Percentiles rank a stretch among this genome's conserved stretches.
Evolutionary conservation across 1,140 invertebrate genomes (phyloP).

Genomic region (Oryzaephilus surinamensis): DNA sequence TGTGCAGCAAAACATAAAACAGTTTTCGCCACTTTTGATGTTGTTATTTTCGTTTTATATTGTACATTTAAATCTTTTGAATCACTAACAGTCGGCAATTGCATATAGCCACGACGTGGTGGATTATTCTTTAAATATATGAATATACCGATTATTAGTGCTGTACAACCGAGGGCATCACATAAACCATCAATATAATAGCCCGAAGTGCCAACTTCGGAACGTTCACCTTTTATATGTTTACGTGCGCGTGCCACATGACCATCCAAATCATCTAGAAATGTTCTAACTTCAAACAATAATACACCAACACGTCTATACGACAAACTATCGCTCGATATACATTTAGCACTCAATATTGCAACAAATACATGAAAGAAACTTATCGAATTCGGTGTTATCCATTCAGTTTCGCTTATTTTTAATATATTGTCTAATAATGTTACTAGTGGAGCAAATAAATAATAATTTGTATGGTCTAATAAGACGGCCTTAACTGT

Average conservation of each 20-base stretch:
- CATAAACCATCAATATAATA: conserved; percentile 66
- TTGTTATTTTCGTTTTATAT: conserved; percentile 52
- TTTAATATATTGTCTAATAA: conserved; percentile 50
- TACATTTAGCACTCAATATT: conserved; percentile 52
- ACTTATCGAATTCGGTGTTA: conserved; percentile 70
- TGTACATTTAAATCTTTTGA: conserved; percentile 36
- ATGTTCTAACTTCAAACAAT: conserved; percentile 64
- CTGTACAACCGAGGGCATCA: conserved; percentile 59
- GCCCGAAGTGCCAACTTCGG: conserved; percentile 57
- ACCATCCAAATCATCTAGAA: conserved; percentile 69
- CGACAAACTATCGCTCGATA: conserved; percentile 54
- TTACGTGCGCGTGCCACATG: conserved; percentile 60
- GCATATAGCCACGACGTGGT: conserved; percentile 53
- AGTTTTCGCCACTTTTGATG: conserved; percentile 50
- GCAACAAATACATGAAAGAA: conserved; percentile 63
- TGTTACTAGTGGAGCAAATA: conserved; percentile 59
- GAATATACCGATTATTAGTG: conserved; percentile 52
- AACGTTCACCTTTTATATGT: conserved; percentile 56
- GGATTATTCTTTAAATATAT: conserved; percentile 57
- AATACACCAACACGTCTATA: conserved; percentile 57
- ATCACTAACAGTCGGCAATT: conserved; percentile 42
- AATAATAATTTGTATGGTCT: conserved; percentile 65
- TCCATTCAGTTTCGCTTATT: conserved; percentile 49
- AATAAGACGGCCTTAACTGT: conserved; percentile 65
- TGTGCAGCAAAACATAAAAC: conserved; percentile 56